Evolutionary conservation across 1,140 invertebrate species (phyloP).

Genomic region (Eciton burchellii): DNA sequence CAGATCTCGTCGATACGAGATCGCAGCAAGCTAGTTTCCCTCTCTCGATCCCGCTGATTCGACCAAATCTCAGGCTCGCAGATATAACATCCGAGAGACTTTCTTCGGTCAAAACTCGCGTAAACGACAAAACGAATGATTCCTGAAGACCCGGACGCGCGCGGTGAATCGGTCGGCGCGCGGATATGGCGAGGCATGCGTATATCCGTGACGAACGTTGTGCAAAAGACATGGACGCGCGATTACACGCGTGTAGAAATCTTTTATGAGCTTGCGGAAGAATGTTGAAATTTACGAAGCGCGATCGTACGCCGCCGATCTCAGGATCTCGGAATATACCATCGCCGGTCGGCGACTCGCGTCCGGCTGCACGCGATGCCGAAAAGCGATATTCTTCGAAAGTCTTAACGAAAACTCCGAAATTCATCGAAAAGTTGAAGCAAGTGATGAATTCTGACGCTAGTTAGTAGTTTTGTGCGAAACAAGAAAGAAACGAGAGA

Average conservation of each 20-base stretch:
- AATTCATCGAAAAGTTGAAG: background rate
- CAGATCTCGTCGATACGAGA: background rate
- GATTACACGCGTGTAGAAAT: constrained; percentile 32
- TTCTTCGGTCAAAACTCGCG: too few relatives aligned
- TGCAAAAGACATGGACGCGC: background rate
- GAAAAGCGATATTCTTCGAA: background rate
- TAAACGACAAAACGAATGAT: too few relatives aligned
- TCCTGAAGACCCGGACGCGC: background rate
- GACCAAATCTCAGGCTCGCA: too few relatives aligned
- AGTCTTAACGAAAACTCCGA: background rate
- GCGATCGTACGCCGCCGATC: constrained; percentile 17
- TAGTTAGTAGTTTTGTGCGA: too few relatives aligned
- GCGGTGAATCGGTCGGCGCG: background rate
- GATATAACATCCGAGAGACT: too few relatives aligned
- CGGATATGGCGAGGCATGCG: background rate
- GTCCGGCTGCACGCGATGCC: background rate
- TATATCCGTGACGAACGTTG: background rate
- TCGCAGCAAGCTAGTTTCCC: too few relatives aligned
- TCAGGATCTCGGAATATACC: background rate
- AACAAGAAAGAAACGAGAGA: background rate
- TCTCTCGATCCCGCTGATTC: too few relatives aligned
- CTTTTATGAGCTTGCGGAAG: constrained; percentile 1
- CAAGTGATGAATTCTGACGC: background rate
- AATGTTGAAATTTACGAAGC: constrained; percentile 31
- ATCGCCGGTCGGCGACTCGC: background rate